phyloP scores from a whole-genome alignment of 2,797 vertebrate species.

The Sebastolobus altivelis region DNA sequence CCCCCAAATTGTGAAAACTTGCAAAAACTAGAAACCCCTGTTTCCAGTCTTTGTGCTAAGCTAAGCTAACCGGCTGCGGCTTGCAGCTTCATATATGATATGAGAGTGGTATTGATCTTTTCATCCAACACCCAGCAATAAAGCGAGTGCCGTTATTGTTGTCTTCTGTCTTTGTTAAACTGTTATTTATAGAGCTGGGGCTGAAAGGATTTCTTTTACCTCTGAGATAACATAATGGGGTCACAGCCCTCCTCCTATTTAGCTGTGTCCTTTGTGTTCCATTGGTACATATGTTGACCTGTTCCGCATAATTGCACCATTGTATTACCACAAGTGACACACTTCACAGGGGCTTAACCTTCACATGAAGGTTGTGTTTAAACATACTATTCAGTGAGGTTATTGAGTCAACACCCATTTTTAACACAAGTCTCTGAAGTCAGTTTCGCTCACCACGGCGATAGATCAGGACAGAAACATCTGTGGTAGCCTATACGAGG shows the following conservation, averaged over 20 bases:
- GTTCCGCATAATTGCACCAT: slow-evolving; percentile 56
- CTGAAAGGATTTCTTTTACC: slow-evolving; percentile 47
- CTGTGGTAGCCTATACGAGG: slow-evolving; percentile 30
- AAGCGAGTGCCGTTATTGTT: neutral
- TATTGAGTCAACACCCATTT: slow-evolving; percentile 57
- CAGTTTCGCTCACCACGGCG: slow-evolving; percentile 47
- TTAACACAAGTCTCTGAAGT: slow-evolving; percentile 59
- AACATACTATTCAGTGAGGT: slow-evolving; percentile 20
- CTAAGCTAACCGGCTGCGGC: neutral
- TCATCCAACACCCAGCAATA: neutral
- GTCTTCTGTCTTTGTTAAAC: slow-evolving; percentile 4
- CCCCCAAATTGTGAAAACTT: no score
- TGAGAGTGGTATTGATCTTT: neutral
- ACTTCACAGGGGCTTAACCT: slow-evolving; percentile 63
- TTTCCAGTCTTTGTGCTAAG: slow-evolving; percentile 3
- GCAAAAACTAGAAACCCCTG: neutral
- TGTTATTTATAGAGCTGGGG: slow-evolving; percentile 23
- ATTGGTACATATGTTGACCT: slow-evolving; percentile 65
- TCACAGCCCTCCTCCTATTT: slow-evolving; percentile 49
- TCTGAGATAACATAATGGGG: slow-evolving; percentile 61
- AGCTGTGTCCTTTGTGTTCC: slow-evolving; percentile 63
- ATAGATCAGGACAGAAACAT: slow-evolving; percentile 60
- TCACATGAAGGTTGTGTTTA: slow-evolving; percentile 49
- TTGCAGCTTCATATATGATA: slow-evolving; percentile 2
- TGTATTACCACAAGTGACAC: slow-evolving; percentile 57